Evolutionary conservation across 2,113 vertebrate genomes (phyloP).

Genomic region (Gavialis gangeticus): DNA sequence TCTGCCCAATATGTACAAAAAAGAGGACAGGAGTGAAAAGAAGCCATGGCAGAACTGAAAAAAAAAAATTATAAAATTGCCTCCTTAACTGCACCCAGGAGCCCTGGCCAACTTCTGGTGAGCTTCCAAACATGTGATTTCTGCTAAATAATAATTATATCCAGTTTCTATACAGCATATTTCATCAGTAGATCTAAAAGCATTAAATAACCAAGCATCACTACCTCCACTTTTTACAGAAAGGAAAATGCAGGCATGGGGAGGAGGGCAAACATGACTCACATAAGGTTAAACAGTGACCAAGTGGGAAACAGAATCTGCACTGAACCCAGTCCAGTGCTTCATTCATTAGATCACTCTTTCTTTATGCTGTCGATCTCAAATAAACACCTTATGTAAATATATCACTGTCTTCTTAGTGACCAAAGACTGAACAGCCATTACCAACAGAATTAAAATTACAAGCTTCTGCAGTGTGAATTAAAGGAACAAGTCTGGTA

Average conservation of each 20-base stretch:
- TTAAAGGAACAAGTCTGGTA: background rate
- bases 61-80: background rate
- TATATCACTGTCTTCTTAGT: rapidly evolving
- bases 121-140: background rate
- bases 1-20: background rate
- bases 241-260: too few species aligned
- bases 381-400: background rate
- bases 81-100: background rate
- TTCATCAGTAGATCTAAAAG: background rate
- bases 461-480: background rate
- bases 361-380: background rate
- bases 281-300: background rate
- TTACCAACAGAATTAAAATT: rapidly evolving
- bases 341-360: background rate
- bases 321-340: rapidly evolving
- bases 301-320: background rate
- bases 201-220: background rate
- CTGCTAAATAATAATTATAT: background rate
- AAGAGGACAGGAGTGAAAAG: background rate
- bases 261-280: background rate
- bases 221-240: background rate
- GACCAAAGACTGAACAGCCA: rapidly evolving
- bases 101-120: background rate
- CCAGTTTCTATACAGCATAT: too few species aligned
- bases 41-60: background rate